phyloP scores from a whole-genome alignment of 2,113 vertebrate genomes.

The Melanostigma gelatinosum region DNA sequence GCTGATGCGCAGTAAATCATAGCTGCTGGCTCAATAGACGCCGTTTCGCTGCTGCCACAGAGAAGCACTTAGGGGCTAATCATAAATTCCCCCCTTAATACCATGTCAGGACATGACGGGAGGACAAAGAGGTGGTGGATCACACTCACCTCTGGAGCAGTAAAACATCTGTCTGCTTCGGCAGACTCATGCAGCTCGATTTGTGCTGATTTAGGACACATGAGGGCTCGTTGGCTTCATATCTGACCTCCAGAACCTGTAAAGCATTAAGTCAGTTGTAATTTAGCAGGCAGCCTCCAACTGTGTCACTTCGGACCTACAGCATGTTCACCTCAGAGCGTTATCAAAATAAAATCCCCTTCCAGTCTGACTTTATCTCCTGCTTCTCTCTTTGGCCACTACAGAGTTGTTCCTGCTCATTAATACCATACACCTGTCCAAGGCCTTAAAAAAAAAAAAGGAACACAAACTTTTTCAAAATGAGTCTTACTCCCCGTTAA shows the following conservation, averaged over 20 bases:
- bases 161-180: conserved; percentile 72
- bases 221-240: conserved; percentile 19
- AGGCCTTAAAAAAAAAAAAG: neutral
- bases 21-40: conserved; percentile 56
- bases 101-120: conserved; percentile 68
- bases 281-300: conserved; percentile 17
- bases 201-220: conserved; percentile 50
- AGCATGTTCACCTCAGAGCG: conserved; percentile 10
- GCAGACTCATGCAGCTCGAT: conserved; percentile 42
- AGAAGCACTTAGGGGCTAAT: conserved; percentile 69
- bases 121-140: conserved; percentile 68
- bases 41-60: conserved; percentile 42
- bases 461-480: conserved; percentile 6
- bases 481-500: neutral
- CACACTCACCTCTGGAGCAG: conserved; percentile 72
- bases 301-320: neutral
- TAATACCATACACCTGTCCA: conserved; percentile 11
- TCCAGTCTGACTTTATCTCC: neutral
- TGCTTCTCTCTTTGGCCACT: neutral
- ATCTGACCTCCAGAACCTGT: conserved; percentile 37
- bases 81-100: conserved; percentile 69
- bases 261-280: conserved; percentile 41
- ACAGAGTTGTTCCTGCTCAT: conserved; percentile 1
- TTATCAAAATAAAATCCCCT: neutral
- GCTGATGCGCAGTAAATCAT: conserved; percentile 58